Conservation (phyloP, 2,113 vertebrate species). For the Dendrocopos noguchii region DNA sequence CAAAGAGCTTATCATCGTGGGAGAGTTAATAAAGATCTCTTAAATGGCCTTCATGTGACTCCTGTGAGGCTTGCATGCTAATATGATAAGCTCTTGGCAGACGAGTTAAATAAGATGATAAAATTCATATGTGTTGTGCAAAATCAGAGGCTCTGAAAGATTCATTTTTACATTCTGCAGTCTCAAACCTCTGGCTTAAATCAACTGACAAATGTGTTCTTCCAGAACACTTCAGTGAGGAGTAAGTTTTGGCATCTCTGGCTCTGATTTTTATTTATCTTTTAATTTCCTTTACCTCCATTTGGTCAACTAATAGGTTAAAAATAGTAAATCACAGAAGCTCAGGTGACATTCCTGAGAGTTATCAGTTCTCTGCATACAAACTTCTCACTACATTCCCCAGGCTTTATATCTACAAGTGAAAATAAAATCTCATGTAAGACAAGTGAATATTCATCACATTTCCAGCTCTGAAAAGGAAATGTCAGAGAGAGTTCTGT, state of each 20-base stretch:
- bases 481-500: background rate
- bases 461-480: slow-evolving; percentile 1
- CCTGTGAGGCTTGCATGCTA: background rate
- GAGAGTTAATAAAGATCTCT: background rate
- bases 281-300: background rate
- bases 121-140: background rate
- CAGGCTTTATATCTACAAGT: background rate
- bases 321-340: background rate
- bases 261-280: background rate
- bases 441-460: background rate
- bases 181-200: background rate
- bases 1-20: background rate
- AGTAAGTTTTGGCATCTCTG: background rate
- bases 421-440: background rate
- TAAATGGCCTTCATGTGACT: background rate
- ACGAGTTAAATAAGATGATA: background rate
- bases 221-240: background rate
- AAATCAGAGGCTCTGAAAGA: background rate
- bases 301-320: background rate
- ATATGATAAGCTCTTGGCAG: background rate
- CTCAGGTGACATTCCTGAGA: background rate
- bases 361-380: background rate
- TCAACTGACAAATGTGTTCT: background rate
- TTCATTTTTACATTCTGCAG: background rate
- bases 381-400: background rate